Percentiles rank a stretch among this genome's conserved stretches.
Evolutionary conservation across 2,113 vertebrate genomes (phyloP).

Genomic region (Urocitellus parryii): DNA sequence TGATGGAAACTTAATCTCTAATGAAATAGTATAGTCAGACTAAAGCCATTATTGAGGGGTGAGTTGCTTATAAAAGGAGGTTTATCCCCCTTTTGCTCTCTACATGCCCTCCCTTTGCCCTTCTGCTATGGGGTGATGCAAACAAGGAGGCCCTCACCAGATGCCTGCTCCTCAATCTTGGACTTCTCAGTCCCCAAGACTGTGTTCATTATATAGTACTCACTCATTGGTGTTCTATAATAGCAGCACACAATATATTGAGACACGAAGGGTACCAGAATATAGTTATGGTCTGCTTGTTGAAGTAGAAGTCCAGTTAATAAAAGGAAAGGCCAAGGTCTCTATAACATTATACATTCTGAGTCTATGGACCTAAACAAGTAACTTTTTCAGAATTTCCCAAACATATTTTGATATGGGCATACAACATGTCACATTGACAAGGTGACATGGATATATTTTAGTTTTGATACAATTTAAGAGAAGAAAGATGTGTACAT

Average conservation of each 20-base stretch:
- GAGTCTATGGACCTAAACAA: background rate
- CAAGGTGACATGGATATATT: background rate
- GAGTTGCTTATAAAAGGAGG: background rate
- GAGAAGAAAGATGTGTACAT: background rate
- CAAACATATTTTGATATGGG: background rate
- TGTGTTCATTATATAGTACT: background rate
- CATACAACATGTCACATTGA: background rate
- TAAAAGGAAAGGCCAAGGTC: background rate
- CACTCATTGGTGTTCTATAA: background rate
- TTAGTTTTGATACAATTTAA: background rate
- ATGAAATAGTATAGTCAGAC: background rate
- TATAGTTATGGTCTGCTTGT: background rate
- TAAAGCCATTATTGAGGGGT: background rate
- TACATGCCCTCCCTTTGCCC: background rate
- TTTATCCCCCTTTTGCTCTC: background rate
- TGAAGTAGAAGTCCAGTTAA: background rate
- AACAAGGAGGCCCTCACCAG: background rate
- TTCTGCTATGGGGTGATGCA: background rate
- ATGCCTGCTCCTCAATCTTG: background rate
- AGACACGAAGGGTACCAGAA: background rate
- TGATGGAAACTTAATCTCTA: too few relatives aligned
- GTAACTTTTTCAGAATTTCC: background rate
- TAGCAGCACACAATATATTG: background rate
- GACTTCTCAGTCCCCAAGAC: background rate
- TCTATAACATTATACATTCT: background rate